Evolutionary conservation across 2,113 vertebrate species (phyloP).

Genomic region (Ictidomys tridecemlineatus): DNA sequence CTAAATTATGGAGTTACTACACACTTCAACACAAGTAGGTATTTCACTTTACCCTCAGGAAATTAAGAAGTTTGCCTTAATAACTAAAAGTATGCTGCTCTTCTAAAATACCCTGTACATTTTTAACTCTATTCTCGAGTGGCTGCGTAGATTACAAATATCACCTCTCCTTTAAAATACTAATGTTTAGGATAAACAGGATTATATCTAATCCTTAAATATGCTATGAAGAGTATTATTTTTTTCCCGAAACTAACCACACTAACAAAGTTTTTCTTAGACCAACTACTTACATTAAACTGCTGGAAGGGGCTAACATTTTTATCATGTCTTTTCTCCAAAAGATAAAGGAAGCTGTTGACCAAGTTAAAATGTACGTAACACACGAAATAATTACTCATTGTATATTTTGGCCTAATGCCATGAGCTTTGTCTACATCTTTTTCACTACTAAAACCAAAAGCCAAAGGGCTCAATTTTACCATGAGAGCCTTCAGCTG

Average conservation of each 20-base stretch:
- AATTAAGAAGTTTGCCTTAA: neutral
- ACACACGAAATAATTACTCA: conserved; percentile 42
- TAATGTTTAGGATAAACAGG: neutral
- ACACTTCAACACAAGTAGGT: neutral
- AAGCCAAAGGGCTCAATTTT: conserved; percentile 56
- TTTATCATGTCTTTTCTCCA: conserved; percentile 45
- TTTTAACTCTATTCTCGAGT: neutral
- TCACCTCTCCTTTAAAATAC: neutral
- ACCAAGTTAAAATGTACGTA: conserved; percentile 58
- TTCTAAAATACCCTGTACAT: neutral
- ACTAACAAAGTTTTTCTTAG: conserved; percentile 53
- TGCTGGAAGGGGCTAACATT: neutral
- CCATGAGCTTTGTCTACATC: conserved; percentile 25
- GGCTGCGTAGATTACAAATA: neutral
- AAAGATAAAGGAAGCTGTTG: conserved; percentile 26
- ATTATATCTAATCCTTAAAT: conserved; percentile 25
- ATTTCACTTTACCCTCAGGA: neutral
- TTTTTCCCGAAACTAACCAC: neutral
- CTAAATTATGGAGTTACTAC: neutral
- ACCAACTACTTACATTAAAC: conserved; percentile 47
- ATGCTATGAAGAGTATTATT: neutral
- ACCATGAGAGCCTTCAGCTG: conserved; percentile 63
- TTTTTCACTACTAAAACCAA: conserved; percentile 44
- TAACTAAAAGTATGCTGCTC: neutral
- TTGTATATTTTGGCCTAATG: neutral